Evolutionary conservation across 2,888 invertebrate genomes (phyloP), one percentile per base, ranked within the genome.

Genomic region (Leptinotarsa juncta): DNA sequence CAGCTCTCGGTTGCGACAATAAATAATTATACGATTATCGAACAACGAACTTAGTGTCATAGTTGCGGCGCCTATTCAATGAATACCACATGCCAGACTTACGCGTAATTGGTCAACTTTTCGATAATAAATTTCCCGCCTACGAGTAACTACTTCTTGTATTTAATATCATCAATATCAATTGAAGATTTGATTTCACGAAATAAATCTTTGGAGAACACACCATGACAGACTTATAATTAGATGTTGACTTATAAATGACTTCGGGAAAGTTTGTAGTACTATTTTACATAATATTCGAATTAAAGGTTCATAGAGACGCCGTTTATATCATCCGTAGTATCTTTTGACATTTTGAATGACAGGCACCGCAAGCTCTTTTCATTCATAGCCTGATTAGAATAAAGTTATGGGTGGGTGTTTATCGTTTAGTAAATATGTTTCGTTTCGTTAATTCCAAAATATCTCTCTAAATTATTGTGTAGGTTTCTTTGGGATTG

Each of bases 141-240:
- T 23, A 23, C 57, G 32, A 62, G n/a, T 42, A 32, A 26, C 26
- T n/a, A 67, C 32, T 60, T 65, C 65, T 51, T 72, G 62, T 51
- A 50, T 67, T 18, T 32, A 32, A 32, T 32, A 72, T 68, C 68
- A 72, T 72, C 68, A 68, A 72, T 68, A 72, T 72, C 72, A 72
- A 72, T 72, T 68, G 67, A 20, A 49, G 57, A 72, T 67, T 72
- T 68, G 72, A 72, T 72, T 62, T 60, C 72, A 67, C 23, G 67
- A 50, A 72, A 68, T 68, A 68, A 67, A 68, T 72, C 72, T 68
- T 65, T 51, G 23, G 50, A 49, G 66, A 60, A 50, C 42, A 67
- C 50, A 67, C 20, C 72, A 60, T 60, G 72, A 72, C 67, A 67
- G 67, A 60, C 55, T 20, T 26, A 67, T 72, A 68, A 72, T 72